Percentiles rank a stretch among this genome's conserved stretches.
phyloP scores from a whole-genome alignment of 1,140 invertebrate species.

The Drosophila lacteicornis region DNA sequence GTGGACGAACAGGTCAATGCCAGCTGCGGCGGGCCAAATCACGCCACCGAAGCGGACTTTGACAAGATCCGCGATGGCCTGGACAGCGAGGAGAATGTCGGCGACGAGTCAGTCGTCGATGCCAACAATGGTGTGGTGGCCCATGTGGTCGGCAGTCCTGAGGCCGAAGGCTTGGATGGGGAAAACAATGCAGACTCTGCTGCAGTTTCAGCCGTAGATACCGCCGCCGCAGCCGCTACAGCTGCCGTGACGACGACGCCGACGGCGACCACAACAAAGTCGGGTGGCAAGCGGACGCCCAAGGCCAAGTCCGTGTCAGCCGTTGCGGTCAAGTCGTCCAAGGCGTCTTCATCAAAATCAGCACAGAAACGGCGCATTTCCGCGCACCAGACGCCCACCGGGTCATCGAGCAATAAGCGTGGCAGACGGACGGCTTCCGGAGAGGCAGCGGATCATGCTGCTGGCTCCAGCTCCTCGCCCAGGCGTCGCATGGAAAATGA shows the following conservation, averaged over 20 bases:
- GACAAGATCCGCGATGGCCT: conserved; percentile 88
- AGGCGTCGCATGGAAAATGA: conserved; percentile 62
- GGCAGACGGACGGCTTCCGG: conserved; percentile 52
- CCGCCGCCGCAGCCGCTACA: conserved; percentile 16
- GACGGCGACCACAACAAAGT: conserved; percentile 39
- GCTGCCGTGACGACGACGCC: conserved; percentile 57
- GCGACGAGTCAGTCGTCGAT: conserved; percentile 68
- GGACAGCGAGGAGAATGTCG: conserved; percentile 85
- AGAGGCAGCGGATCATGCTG: conserved; percentile 44
- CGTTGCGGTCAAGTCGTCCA: conserved; percentile 49
- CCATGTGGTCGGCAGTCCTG: conserved; percentile 73
- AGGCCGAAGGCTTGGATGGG: conserved; percentile 43
- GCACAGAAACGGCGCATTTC: conserved; percentile 73
- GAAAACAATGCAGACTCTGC: conserved; percentile 57
- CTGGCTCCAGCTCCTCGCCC: conserved; percentile 57
- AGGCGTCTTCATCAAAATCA: conserved; percentile 64
- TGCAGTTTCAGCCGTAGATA: conserved; percentile 14
- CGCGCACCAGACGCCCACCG: conserved; percentile 61
- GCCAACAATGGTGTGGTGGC: conserved; percentile 67
- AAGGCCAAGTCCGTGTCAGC: conserved; percentile 75
- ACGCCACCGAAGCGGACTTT: conserved; percentile 87
- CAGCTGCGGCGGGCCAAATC: conserved; percentile 68
- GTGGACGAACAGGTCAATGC: conserved; percentile 84
- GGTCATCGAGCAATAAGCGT: conserved; percentile 49
- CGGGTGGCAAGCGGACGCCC: conserved; percentile 64